Evolutionary conservation across 2,113 vertebrate genomes (phyloP).

Genomic region (Equus quagga): DNA sequence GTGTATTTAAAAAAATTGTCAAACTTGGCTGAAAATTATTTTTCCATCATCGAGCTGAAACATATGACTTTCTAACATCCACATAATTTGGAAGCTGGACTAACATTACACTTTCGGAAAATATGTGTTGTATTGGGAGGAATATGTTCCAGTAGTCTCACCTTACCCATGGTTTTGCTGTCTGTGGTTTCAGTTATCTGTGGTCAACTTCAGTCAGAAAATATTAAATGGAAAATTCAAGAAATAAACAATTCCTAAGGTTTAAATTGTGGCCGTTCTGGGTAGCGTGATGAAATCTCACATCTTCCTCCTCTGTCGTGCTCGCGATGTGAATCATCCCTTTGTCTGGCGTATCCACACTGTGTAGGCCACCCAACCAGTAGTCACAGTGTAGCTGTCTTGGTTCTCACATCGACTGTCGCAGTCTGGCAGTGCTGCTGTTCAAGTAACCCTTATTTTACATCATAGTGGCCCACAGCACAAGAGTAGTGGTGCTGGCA

Average conservation of each 20-base stretch:
- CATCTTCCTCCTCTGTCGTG: too few relatives aligned
- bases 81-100: background rate
- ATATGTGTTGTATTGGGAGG: background rate
- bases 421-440: too few relatives aligned
- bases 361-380: too few relatives aligned
- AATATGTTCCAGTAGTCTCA: background rate
- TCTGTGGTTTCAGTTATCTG: background rate
- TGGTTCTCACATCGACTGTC: too few relatives aligned
- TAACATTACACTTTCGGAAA: background rate
- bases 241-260: background rate
- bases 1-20: background rate
- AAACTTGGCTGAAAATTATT: conserved; percentile 29
- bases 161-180: background rate
- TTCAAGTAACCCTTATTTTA: too few relatives aligned
- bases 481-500: too few relatives aligned
- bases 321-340: too few relatives aligned
- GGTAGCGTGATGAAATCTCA: background rate
- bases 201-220: background rate
- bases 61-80: conserved; percentile 12
- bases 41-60: conserved; percentile 33
- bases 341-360: too few relatives aligned
- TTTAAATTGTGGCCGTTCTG: background rate
- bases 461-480: too few relatives aligned
- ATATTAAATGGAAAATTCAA: background rate
- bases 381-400: too few relatives aligned